Conservation (phyloP, 1,140 invertebrate genomes). For the Chionoecetes opilio region DNA sequence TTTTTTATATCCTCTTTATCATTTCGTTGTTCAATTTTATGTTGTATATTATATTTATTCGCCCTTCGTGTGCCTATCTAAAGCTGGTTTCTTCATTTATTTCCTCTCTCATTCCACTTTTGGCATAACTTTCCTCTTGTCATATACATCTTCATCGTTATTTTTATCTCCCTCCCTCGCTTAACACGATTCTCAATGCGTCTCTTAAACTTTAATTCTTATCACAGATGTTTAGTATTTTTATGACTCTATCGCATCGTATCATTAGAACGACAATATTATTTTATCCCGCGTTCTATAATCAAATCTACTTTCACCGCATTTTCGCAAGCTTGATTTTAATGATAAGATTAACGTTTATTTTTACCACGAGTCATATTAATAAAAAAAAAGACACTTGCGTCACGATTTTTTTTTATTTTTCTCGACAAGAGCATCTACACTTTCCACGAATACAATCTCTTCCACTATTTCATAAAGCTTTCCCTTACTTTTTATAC, state of each 20-base stretch:
- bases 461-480: neutral
- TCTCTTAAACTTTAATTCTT: neutral
- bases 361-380: neutral
- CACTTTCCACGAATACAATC: neutral
- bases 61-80: neutral
- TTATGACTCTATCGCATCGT: neutral
- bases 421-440: neutral
- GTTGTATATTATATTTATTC: neutral
- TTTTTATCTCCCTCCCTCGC: neutral
- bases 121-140: neutral
- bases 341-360: neutral
- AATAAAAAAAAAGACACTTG: neutral
- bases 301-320: neutral
- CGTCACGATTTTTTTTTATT: neutral
- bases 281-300: neutral
- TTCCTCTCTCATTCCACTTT: neutral
- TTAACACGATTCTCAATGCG: neutral
- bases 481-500: neutral
- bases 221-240: neutral
- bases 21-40: neutral
- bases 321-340: neutral
- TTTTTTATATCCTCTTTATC: neutral
- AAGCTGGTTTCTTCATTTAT: neutral
- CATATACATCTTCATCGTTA: neutral
- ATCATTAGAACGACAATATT: neutral